phyloP scores from a whole-genome alignment of 1,140 invertebrate genomes.

The Drosophila santomea region DNA sequence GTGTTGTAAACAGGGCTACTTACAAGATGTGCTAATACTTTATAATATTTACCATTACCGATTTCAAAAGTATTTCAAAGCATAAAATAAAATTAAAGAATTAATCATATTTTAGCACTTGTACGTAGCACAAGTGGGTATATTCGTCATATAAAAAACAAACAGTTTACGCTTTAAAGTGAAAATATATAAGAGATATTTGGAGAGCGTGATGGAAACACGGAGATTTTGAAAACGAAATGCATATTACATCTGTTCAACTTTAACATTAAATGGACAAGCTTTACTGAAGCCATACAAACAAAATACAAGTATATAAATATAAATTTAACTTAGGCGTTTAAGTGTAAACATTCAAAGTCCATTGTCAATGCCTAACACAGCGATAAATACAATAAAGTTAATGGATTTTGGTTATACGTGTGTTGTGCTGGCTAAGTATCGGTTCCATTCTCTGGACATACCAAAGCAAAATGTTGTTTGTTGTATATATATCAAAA shows the following conservation, averaged over 20 bases:
- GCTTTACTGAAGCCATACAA: slow-evolving; percentile 21
- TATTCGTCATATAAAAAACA: slow-evolving; percentile 33
- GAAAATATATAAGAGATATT: slow-evolving; percentile 23
- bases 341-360: slow-evolving; percentile 35
- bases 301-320: slow-evolving; percentile 29
- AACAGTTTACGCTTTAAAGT: background rate
- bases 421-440: slow-evolving; percentile 38
- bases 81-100: slow-evolving; percentile 4
- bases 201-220: slow-evolving; percentile 15
- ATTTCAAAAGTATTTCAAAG: slow-evolving; percentile 9
- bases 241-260: slow-evolving; percentile 29
- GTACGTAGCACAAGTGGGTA: slow-evolving; percentile 10
- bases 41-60: background rate
- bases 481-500: slow-evolving; percentile 8
- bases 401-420: background rate
- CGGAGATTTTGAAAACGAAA: slow-evolving; percentile 32
- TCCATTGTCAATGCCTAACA: slow-evolving; percentile 45
- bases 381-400: slow-evolving; percentile 28
- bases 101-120: slow-evolving; percentile 5
- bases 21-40: background rate
- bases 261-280: slow-evolving; percentile 19
- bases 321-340: slow-evolving; percentile 10
- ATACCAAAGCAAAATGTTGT: slow-evolving; percentile 13
- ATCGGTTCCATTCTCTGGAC: slow-evolving; percentile 17
- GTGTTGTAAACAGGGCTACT: background rate